These are phyloP conservation scores for Chrysomallon squamiferum DNA, from an alignment of 1,140 invertebrate species.

Conservation along the genomic window DNA sequence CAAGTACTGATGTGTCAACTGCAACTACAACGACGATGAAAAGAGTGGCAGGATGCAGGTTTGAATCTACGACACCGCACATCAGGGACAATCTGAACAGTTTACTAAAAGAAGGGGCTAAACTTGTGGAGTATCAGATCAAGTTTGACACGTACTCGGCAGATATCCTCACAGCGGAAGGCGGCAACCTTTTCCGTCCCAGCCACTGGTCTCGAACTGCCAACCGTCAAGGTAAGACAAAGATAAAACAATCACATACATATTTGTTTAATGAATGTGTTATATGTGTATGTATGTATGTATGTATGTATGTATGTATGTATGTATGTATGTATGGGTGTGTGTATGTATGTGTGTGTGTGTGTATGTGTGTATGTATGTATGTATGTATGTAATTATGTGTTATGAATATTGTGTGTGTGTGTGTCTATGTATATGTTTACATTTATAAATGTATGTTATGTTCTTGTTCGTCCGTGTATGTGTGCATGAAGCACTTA, in stretches of 20 bases:
- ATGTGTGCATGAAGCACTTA: too few species aligned
- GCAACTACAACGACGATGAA: neutral
- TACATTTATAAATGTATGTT: too few species aligned
- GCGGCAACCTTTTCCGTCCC: neutral
- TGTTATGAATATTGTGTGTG: too few species aligned
- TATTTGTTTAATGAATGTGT: too few species aligned
- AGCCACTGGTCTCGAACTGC: neutral
- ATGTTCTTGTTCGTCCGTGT: too few species aligned
- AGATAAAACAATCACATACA: too few species aligned
- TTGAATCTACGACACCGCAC: conserved; percentile 4
- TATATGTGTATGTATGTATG: too few species aligned
- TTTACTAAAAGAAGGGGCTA: neutral
- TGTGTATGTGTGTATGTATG: conserved; percentile 5
- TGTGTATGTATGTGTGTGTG: conserved; percentile 5
- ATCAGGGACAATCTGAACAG: neutral
- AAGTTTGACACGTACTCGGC: neutral
- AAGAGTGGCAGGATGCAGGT: neutral
- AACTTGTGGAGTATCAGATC: conserved; percentile 1
- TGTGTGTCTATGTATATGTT: too few species aligned
- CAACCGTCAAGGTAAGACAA: neutral
- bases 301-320: conserved; percentile 6
- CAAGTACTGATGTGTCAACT: neutral
- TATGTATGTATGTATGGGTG: neutral
- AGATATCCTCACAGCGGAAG: neutral
- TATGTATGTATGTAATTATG: neutral